phyloP scores from a whole-genome alignment of 2,888 invertebrate species.

The Drosophila putrida region DNA sequence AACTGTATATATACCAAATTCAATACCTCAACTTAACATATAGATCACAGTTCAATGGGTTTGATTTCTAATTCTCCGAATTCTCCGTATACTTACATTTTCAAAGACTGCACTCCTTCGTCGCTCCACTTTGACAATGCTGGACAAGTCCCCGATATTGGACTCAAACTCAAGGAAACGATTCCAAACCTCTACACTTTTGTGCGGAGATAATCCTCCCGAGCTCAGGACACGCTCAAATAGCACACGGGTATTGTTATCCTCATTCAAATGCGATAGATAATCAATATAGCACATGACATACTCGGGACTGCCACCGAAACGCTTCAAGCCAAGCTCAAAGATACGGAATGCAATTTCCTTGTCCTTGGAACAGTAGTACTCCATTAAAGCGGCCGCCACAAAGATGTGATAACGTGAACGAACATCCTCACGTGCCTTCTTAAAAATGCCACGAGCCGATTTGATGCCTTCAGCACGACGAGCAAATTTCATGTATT shows the following conservation, averaged over 20 bases:
- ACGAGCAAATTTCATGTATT: slow-evolving; percentile 99
- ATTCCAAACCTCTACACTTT: slow-evolving; percentile 99
- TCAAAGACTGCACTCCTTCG: slow-evolving; percentile 95
- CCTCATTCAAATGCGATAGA: slow-evolving; percentile 98
- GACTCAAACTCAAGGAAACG: slow-evolving; percentile 99
- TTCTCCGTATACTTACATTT: slow-evolving; percentile 88
- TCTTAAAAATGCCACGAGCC: slow-evolving; percentile 96
- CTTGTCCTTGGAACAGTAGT: slow-evolving; percentile 99
- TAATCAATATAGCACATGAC: slow-evolving; percentile 98
- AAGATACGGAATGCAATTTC: slow-evolving; percentile 98
- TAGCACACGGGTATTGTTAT: slow-evolving; percentile 99
- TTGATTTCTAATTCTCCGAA: too few relatives aligned
- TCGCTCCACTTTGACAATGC: slow-evolving; percentile 99
- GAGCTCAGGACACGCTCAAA: slow-evolving; percentile 98
- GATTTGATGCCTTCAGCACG: slow-evolving; percentile 99
- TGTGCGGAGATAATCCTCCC: slow-evolving; percentile 94
- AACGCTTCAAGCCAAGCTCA: slow-evolving; percentile 98
- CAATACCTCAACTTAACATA: not conserved
- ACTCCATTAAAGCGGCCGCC: slow-evolving; percentile 99
- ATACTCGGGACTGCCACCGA: slow-evolving; percentile 97
- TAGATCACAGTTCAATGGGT: not conserved
- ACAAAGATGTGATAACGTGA: slow-evolving; percentile 97
- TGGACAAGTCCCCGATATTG: slow-evolving; percentile 98
- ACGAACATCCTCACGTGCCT: slow-evolving; percentile 95
- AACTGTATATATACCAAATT: not conserved